These are phyloP conservation scores for Aethes cnicana DNA, from an alignment of 2,888 invertebrate genomes.

Conservation along the genomic window DNA sequence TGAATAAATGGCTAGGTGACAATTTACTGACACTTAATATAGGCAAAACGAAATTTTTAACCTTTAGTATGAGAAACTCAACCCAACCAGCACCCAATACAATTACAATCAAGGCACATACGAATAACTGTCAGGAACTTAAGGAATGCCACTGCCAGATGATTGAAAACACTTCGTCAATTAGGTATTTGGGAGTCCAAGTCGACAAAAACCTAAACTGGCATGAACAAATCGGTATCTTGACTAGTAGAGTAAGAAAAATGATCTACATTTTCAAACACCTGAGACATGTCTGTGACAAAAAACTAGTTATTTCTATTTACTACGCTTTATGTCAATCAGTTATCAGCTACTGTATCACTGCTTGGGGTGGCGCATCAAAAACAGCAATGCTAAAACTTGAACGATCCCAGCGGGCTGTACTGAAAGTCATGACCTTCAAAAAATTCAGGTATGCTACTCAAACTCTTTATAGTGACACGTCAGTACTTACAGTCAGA, in stretches of 20 bases:
- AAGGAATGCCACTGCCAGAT: neutral
- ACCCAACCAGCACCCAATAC: neutral
- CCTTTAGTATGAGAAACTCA: slow-evolving; percentile 9
- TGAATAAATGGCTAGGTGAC: slow-evolving; percentile 11
- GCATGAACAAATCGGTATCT: neutral
- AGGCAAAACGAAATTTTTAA: slow-evolving; percentile 27
- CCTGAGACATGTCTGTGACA: neutral
- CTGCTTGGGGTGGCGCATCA: too few relatives aligned
- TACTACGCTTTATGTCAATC: too few relatives aligned
- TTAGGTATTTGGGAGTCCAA: neutral
- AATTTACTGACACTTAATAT: slow-evolving; percentile 30
- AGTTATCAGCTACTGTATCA: too few relatives aligned
- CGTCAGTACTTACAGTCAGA: too few relatives aligned
- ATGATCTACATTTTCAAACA: neutral
- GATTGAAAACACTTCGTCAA: neutral
- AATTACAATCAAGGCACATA: neutral
- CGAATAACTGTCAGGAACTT: neutral
- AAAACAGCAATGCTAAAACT: too few relatives aligned
- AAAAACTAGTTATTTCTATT: neutral
- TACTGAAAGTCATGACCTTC: too few relatives aligned
- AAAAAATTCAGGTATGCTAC: too few relatives aligned
- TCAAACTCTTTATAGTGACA: too few relatives aligned
- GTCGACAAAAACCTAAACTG: neutral
- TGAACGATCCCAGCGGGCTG: too few relatives aligned
- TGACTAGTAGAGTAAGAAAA: neutral